Conservation (phyloP, 2,113 vertebrate species). For the Indicator maculatus region DNA sequence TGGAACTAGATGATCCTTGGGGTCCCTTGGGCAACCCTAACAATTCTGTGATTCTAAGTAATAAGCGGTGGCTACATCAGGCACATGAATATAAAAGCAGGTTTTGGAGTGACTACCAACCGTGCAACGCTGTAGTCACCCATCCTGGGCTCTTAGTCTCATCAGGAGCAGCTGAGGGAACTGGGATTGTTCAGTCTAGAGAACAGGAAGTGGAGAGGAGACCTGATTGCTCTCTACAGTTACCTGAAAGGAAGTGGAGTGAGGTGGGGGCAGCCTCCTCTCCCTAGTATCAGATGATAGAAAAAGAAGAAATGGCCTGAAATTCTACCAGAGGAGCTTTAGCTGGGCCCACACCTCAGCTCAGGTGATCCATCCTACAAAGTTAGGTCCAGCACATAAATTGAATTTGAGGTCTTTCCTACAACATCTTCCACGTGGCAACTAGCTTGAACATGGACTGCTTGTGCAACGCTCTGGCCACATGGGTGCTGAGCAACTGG, state of each 20-base stretch:
- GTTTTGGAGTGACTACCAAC: neutral
- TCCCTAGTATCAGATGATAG: too few relatives aligned
- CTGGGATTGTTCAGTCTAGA: too few relatives aligned
- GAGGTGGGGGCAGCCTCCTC: too few relatives aligned
- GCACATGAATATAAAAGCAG: neutral
- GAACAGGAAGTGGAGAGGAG: too few relatives aligned
- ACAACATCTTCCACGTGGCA: neutral
- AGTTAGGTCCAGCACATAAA: neutral
- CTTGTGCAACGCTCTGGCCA: neutral
- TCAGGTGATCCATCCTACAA: neutral
- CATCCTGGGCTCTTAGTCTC: neutral
- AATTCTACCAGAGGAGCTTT: too few relatives aligned
- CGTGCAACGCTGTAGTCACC: neutral
- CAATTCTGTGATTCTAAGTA: neutral
- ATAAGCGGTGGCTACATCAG: neutral
- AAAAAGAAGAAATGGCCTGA: too few relatives aligned
- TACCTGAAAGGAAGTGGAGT: too few relatives aligned
- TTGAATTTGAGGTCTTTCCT: neutral
- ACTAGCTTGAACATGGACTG: neutral
- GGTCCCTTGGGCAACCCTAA: too few relatives aligned
- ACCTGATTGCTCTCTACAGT: too few relatives aligned
- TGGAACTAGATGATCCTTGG: too few relatives aligned
- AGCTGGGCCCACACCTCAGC: neutral
- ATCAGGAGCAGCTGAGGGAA: too few relatives aligned
- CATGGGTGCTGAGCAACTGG: neutral